A percentile compares a stretch with the other conserved stretches of the same genome.
Conservation (phyloP, 1,140 invertebrate genomes). For the Drosophila eugracilis region DNA sequence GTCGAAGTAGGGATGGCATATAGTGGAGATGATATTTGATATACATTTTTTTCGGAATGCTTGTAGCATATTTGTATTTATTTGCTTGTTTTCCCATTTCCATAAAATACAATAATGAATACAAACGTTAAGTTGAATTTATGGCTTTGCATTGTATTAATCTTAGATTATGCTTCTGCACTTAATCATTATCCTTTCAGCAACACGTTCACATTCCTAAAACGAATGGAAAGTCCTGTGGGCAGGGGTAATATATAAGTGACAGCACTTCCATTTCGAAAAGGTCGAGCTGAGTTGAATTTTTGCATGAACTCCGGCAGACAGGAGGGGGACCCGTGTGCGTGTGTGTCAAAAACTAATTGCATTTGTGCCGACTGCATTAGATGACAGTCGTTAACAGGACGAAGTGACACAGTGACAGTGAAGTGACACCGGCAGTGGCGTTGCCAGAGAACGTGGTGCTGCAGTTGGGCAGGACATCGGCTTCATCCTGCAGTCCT, state of each 20-base stretch:
- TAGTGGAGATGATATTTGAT: not conserved
- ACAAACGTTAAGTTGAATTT: too few species aligned
- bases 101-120: too few species aligned
- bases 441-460: conserved; percentile 43
- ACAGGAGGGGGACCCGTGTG: conserved; percentile 8
- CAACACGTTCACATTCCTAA: not conserved
- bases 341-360: conserved; percentile 61
- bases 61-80: not conserved
- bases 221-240: not conserved
- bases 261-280: conserved; percentile 29
- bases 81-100: not conserved
- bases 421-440: conserved; percentile 41
- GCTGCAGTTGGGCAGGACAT: conserved; percentile 15
- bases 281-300: conserved; percentile 27
- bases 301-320: conserved; percentile 22
- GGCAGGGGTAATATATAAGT: conserved; percentile 37
- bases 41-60: not conserved
- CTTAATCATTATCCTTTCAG: not conserved
- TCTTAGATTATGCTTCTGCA: too few species aligned
- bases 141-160: too few species aligned
- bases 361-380: conserved; percentile 59
- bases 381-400: conserved; percentile 42
- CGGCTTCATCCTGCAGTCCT: conserved; percentile 20
- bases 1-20: conserved; percentile 10
- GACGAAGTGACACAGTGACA: conserved; percentile 53